Percentiles rank a stretch among this genome's conserved stretches.
These are phyloP conservation scores for Aphidoletes aphidimyza DNA, from an alignment of 2,888 invertebrate genomes.

Conservation along the genomic window DNA sequence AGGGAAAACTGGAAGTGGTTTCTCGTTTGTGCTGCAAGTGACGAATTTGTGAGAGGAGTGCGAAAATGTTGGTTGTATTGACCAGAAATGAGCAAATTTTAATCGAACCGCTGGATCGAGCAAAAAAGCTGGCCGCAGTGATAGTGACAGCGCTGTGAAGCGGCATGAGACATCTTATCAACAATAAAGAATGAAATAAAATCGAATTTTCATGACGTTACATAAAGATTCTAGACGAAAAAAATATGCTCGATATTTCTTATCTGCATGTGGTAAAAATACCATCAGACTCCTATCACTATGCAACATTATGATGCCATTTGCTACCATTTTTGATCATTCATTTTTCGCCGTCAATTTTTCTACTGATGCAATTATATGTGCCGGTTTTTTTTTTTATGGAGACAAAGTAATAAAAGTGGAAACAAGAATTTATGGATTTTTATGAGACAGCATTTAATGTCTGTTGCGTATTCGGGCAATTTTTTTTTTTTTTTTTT, in stretches of 20 bases:
- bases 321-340: not conserved
- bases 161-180: not conserved
- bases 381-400: slow-evolving; percentile 51
- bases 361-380: slow-evolving; percentile 52
- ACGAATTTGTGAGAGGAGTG: not conserved
- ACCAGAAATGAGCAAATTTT: not conserved
- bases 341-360: slow-evolving; percentile 47
- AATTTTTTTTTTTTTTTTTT: too few species aligned
- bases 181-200: slow-evolving; percentile 38
- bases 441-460: slow-evolving; percentile 50
- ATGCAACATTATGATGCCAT: not conserved
- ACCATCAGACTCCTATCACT: too few species aligned
- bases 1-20: not conserved
- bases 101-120: not conserved
- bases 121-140: not conserved
- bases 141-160: not conserved
- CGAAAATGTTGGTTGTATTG: not conserved
- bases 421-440: slow-evolving; percentile 42
- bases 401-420: slow-evolving; percentile 52
- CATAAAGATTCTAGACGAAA: slow-evolving; percentile 28
- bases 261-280: too few species aligned
- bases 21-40: too few species aligned
- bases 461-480: slow-evolving; percentile 53
- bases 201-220: slow-evolving; percentile 46
- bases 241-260: slow-evolving; percentile 20